Base-by-base conservation (phyloP, 2,113 vertebrate species). In the Anarhynchus alexandrinus region DNA sequence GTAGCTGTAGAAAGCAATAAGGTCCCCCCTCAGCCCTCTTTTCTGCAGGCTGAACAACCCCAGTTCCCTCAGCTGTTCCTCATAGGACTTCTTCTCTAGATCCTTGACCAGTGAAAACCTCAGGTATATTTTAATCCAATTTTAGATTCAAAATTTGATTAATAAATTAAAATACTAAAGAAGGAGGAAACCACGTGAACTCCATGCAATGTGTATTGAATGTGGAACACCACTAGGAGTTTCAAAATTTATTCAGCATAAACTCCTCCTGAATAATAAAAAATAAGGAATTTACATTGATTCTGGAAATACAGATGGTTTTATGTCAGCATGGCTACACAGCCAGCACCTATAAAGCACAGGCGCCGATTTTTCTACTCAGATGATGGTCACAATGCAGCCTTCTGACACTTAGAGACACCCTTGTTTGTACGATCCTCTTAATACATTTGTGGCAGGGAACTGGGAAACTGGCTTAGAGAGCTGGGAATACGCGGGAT, bases 271-370 rank as follows among this genome's bases (percentile, higher is more conserved):
- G 25, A 55, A 36, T 74, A 55, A 78, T 71, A 21, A 47, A n/a
- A 65, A 65, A 8, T 21, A 71, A 30, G 72, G 69, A 77, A 62
- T 94, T 64, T 34, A 47, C 26, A 27, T 38, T 11, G 45, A 61
- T 77, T 49, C 58, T 59, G 77, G 90, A 88, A 80, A 65, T 61
- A 23, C 6, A 64, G 40, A 45, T 65, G 26, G 18, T 34, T 64
- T 71, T 85, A 62, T 83, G 52, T 92, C 62, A 96, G 85, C 71
- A n/a, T 32, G 51, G 52, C 22, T 65, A 45, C 49, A 23, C 45
- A 90, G 51, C 47, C 10, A 15, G 9, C 34, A 45, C 26, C 32
- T 69, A 32, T 71, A 15, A 67, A 87, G 67, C 4, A 45, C 0
- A 20, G 19, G 49, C 2, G 2, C 4, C 66, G 65, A 52, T 74